phyloP scores from a whole-genome alignment of 1,140 invertebrate species.

The Hermetia illucens region DNA sequence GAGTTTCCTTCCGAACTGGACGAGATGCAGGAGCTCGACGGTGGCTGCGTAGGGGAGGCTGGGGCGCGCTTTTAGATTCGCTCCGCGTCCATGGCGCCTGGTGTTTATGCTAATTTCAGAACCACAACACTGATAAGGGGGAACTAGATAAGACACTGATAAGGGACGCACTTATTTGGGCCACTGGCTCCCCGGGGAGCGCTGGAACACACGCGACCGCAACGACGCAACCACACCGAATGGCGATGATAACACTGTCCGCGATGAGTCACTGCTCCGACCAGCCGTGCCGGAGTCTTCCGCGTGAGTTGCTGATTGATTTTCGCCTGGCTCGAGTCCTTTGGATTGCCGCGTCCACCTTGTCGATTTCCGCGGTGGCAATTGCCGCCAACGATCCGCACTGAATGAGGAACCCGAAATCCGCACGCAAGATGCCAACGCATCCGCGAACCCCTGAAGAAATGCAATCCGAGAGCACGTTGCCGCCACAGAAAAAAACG shows the following conservation, averaged over 20 bases:
- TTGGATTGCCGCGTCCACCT: background rate
- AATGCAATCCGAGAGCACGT: background rate
- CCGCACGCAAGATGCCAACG: background rate
- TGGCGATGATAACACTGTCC: no score
- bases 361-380: background rate
- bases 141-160: background rate
- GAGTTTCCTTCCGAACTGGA: background rate
- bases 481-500: background rate
- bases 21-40: background rate
- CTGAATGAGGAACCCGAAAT: background rate
- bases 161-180: background rate
- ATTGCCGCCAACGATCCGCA: background rate
- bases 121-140: no score
- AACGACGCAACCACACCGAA: no score
- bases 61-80: background rate
- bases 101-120: background rate
- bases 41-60: background rate
- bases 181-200: background rate
- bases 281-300: no score
- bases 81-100: background rate
- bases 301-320: no score
- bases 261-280: no score
- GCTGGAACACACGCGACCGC: no score
- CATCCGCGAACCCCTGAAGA: background rate
- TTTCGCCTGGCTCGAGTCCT: no score